Percentiles rank a stretch among this genome's conserved stretches.
phyloP scores from a whole-genome alignment of 2,113 vertebrate genomes.

The Stictonetta naevosa region DNA sequence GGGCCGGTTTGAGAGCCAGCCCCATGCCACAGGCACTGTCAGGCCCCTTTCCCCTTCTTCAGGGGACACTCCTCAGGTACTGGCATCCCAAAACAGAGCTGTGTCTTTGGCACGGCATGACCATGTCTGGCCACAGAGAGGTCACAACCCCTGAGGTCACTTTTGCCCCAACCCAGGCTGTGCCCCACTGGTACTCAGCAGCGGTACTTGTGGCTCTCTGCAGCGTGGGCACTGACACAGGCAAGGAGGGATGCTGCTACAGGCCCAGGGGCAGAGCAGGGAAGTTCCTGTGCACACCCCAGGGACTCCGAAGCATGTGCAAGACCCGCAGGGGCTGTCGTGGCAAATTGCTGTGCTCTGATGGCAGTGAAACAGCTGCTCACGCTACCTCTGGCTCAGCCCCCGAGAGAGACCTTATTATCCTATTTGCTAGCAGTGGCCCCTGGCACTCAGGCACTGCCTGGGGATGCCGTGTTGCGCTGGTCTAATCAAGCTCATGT shows the following conservation, averaged over 20 bases:
- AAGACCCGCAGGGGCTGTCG: background rate
- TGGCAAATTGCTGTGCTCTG: background rate
- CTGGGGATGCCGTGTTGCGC: background rate
- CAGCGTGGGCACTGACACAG: no score
- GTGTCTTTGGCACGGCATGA: background rate
- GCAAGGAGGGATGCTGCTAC: no score
- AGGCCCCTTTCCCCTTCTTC: background rate
- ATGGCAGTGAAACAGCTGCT: background rate
- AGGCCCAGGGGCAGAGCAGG: background rate
- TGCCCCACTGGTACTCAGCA: background rate
- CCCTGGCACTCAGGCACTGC: conserved; percentile 13
- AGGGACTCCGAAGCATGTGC: background rate
- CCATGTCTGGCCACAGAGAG: background rate
- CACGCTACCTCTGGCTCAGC: background rate
- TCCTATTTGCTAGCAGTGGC: conserved; percentile 1
- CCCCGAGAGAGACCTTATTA: background rate
- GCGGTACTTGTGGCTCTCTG: background rate
- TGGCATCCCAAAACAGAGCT: background rate
- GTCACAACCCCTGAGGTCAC: accelerated
- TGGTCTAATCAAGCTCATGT: conserved; percentile 22
- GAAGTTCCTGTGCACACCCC: accelerated
- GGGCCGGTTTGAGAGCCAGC: background rate
- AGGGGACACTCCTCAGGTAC: background rate
- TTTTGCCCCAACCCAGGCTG: background rate
- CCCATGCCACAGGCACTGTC: background rate